phyloP scores from a whole-genome alignment of 2,113 vertebrate species.

The Arothron firmamentum region DNA sequence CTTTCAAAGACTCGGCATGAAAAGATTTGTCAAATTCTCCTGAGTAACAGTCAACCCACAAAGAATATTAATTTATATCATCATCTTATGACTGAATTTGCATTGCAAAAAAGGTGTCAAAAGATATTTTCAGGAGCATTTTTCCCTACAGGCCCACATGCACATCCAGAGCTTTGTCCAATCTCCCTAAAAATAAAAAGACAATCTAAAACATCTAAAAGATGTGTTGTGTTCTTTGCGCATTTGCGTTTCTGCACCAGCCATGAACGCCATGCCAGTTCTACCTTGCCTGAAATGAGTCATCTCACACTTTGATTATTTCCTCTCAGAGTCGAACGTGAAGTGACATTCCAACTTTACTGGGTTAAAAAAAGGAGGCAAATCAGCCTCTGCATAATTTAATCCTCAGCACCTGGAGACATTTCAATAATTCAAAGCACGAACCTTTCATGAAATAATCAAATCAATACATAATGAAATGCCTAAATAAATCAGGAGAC shows the following conservation, averaged over 20 bases:
- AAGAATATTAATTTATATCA: constrained; percentile 28
- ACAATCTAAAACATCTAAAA: constrained; percentile 9
- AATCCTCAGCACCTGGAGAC: constrained; percentile 72
- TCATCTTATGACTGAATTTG: constrained; percentile 11
- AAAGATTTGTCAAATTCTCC: constrained; percentile 23
- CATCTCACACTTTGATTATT: constrained; percentile 32
- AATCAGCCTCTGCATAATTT: constrained; percentile 95
- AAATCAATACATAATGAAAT: constrained; percentile 98
- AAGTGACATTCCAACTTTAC: constrained; percentile 78
- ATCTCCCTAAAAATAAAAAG: constrained; percentile 43
- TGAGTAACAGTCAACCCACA: constrained; percentile 15
- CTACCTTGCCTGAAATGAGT: constrained; percentile 23
- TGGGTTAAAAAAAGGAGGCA: constrained; percentile 82
- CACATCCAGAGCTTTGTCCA: neutral
- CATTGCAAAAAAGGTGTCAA: constrained; percentile 5
- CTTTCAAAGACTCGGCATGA: constrained; percentile 18
- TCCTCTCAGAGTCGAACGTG: constrained; percentile 60
- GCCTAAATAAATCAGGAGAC: constrained; percentile 94
- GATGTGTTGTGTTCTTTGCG: no score
- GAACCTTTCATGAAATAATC: constrained; percentile 96
- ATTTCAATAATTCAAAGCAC: constrained; percentile 91
- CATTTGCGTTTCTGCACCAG: neutral
- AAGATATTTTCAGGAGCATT: constrained; percentile 29
- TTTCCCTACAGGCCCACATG: constrained; percentile 29
- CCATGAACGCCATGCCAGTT: constrained; percentile 8